Evolutionary conservation across 2,888 invertebrate genomes (phyloP), one percentile per base, ranked within the genome.

Genomic region (Endomychus coccineus): DNA sequence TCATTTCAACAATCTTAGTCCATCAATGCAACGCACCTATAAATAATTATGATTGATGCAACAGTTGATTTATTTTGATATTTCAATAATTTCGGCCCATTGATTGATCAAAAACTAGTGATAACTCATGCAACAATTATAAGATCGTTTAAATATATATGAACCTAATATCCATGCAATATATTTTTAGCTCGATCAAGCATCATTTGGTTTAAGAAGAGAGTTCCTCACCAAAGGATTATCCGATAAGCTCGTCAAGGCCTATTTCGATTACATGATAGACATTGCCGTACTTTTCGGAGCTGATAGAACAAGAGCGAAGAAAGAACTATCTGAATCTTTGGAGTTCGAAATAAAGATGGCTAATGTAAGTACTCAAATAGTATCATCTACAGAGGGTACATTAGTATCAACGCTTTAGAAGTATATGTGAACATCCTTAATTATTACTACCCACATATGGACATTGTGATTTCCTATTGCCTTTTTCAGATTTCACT

Each of bases 281-380:
- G 88, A 89, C 55, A 78, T 92, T 46, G 85, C 92, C 0, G 77
- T 78, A 0, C 71, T 94, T 9, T 77, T 94, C 42, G 94, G 94
- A 5, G 94, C 91, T 1, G 73, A 86, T 14, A 74, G 73, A 43
- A 59, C 68, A 0, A 63, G 67, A 3, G 91, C 92, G 0, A 67
- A 73, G 46, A 63, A 65, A 5, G 87, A 94, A 51, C 74, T 95
- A 37, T 74, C 69, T 30, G 80, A 86, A 31, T 86, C 92, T 0
- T 68, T 96, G 12, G 71, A 83, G 42, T 94, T 96, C 55, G 95
- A 96, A 72, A 89, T 87, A 45, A 72, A 78, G 49, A 72, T 96
- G 36, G 94, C 95, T 17, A 91, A 94, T 62, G 94, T 95, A 71
- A 80, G 29, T 25, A 19, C 6, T 19, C 21, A 19, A 7, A 19